Evolutionary conservation across 2,888 invertebrate genomes (phyloP).

Genomic region (Drosophila nr. perissopoda): DNA sequence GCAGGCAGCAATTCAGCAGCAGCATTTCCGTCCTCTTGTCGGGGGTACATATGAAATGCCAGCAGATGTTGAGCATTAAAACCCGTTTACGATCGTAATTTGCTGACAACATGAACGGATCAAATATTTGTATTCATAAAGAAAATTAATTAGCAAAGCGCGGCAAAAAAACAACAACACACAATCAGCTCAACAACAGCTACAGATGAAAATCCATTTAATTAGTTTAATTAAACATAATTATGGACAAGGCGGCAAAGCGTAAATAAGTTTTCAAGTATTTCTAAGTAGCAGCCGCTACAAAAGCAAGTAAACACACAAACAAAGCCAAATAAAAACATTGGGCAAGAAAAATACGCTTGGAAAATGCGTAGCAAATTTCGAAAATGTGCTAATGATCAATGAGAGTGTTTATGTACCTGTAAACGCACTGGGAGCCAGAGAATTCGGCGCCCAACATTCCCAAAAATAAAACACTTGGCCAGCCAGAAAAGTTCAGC

Average conservation of each 20-base stretch:
- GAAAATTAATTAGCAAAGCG: constrained; percentile 74
- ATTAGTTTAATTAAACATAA: constrained; percentile 77
- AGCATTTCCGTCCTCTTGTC: constrained; percentile 4
- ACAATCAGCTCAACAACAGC: constrained; percentile 11
- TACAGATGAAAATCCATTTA: constrained; percentile 60
- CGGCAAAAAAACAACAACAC: constrained; percentile 38
- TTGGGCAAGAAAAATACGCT: constrained; percentile 1
- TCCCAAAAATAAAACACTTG: constrained; percentile 48
- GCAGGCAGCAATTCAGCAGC: constrained; percentile 5
- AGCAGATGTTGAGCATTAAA: constrained; percentile 57
- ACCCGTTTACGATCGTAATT: constrained; percentile 65
- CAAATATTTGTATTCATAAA: constrained; percentile 69
- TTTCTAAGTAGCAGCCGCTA: constrained; percentile 28
- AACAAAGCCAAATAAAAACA: constrained; percentile 21
- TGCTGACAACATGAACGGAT: constrained; percentile 32
- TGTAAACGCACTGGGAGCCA: constrained; percentile 18
- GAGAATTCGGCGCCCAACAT: constrained; percentile 22
- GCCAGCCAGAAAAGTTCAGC: constrained; percentile 55
- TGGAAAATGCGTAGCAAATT: constrained; percentile 45
- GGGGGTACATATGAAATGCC: constrained; percentile 5
- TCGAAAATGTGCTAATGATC: constrained; percentile 34
- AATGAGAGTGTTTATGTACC: constrained; percentile 35
- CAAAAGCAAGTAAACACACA: constrained; percentile 33
- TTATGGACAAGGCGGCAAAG: constrained; percentile 54
- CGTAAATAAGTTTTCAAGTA: constrained; percentile 36